A percentile compares a stretch with the other conserved stretches of the same genome.
These are phyloP conservation scores for Charaxes varanes DNA, from an alignment of 1,140 invertebrate species.

Conservation along the genomic window DNA sequence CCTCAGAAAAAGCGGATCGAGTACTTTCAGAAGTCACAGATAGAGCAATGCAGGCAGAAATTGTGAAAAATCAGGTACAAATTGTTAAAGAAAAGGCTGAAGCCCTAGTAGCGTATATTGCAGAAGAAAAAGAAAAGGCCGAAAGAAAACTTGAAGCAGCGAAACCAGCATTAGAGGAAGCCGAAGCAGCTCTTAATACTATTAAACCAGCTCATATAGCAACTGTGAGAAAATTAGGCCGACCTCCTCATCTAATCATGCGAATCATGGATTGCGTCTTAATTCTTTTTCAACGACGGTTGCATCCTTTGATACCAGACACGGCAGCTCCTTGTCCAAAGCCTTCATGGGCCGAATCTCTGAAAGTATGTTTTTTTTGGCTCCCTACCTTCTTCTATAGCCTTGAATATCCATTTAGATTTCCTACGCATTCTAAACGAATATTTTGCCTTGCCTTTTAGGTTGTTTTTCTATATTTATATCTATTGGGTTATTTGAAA, in stretches of 20 bases:
- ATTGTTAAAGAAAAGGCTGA: conserved; percentile 97
- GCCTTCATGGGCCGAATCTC: conserved; percentile 95
- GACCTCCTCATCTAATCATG: conserved; percentile 97
- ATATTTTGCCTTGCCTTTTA: too few species aligned
- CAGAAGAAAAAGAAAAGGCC: conserved; percentile 92
- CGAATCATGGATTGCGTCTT: conserved; percentile 98
- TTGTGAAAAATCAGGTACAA: conserved; percentile 95
- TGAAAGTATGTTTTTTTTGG: conserved; percentile 80
- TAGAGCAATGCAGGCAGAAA: conserved; percentile 94
- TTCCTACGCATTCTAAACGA: too few species aligned
- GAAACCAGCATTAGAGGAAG: conserved; percentile 93
- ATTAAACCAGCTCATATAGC: conserved; percentile 98
- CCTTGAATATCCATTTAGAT: too few species aligned
- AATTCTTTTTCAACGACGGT: conserved; percentile 92
- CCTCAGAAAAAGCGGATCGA: conserved; percentile 91
- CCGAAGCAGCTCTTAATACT: conserved; percentile 95
- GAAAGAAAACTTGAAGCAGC: conserved; percentile 93
- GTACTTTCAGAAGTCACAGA: conserved; percentile 91
- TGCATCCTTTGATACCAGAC: conserved; percentile 88
- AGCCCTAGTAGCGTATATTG: conserved; percentile 91
- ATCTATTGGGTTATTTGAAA: too few species aligned
- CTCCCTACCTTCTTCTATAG: too few species aligned
- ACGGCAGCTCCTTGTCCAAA: conserved; percentile 88
- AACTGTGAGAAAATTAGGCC: conserved; percentile 93
- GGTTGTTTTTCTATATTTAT: too few species aligned